Evolutionary conservation across 2,113 vertebrate genomes (phyloP), one percentile per base, ranked within the genome.

Genomic region (Sisor rabdophorus): DNA sequence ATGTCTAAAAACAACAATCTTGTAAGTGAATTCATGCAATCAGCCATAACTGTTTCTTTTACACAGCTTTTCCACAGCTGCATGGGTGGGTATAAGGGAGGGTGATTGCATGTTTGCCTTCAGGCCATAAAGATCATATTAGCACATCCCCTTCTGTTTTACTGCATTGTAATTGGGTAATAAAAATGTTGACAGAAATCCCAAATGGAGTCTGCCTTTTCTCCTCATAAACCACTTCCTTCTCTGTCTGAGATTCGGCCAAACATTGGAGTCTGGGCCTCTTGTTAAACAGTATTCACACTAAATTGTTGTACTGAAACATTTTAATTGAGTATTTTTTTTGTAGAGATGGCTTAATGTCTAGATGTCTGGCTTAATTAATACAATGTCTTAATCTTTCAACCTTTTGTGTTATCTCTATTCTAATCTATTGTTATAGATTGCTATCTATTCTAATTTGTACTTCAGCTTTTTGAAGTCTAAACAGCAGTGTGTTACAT

Each of bases 171-270:
- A 76, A 79, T 74, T 70, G 73, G 50, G 40, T 54, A 22, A 26
- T 77, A 54, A 73, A 76, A 72, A 65, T 77, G 54, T 58, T 79
- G 69, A 78, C 40, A 71, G 67, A 73, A 68, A 80, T 79, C 67
- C 71, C 53, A 52, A 50, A 30, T 52, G 61, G 55, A 56, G 12
- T 73, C 36, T 12, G 63, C 16, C 19, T 19, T 44, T 73, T 68
- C 47, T 81, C 73, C 74, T 30, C 74, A 76, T 81, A 52, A 79
- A 76, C 36, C 47, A 36, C 52, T 69, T 56, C 75, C 32, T 65
- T 65, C 53, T 50, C 58, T 16, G 58, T 54, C 47, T 77, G 47
- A 61, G 47, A 53, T 30, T 40, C 4, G 17, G 59, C 73, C 73
- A 75, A 64, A 59, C 4, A 16, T 24, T 40, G 4, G 60, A 53